Base-by-base conservation (phyloP, 1,140 invertebrate genomes). In the Ganaspis sp. region DNA sequence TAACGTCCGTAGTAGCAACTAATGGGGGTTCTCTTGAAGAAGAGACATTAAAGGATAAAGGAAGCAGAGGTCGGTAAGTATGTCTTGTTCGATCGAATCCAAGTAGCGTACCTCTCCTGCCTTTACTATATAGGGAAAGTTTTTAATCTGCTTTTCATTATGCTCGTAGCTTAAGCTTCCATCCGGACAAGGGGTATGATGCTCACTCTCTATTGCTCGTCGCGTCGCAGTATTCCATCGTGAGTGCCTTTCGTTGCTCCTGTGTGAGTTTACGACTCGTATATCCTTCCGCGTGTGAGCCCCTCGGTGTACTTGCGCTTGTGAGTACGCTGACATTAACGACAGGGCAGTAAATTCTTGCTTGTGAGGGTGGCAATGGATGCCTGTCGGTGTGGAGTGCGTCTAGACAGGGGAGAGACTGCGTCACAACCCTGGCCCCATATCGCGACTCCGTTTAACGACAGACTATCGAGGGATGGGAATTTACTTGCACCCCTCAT, bases 391-490 rank as follows among this genome's bases (percentile, higher is more conserved):
- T 37, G 49, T 70, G 72, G 86, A 77, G 81, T 84, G 84, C 86
- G 90, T 91, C 90, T 91, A 91, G 90, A 91, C 90, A 77, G 81
- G 86, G 85, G 86, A 86, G 88, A 91, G 89, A 91, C 90, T 86
- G 89, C 88, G 85, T 90, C 87, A 84, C 84, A 87, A 84, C 82
- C 83, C 83, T 87, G 84, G 87, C 84, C 85, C 85, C 84, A 80
- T 86, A 86, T 89, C 82, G 81, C 79, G 71, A 70, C 74, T 74
- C 76, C 78, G 75, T 87, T 89, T 89, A 89, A 89, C 84, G 85
- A 85, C 81, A 79, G 81, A 87, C 81, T 85, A 88, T 89, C 83
- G 83, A 86, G 85, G 80, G 79, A 81, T 70, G 78, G 72, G 77
- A 78, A 85, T 87, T 87, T 84, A 86, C 80, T 78, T 82, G 82